Base-by-base conservation (phyloP, 1,140 invertebrate species). In the Heliconius eleuchia region DNA sequence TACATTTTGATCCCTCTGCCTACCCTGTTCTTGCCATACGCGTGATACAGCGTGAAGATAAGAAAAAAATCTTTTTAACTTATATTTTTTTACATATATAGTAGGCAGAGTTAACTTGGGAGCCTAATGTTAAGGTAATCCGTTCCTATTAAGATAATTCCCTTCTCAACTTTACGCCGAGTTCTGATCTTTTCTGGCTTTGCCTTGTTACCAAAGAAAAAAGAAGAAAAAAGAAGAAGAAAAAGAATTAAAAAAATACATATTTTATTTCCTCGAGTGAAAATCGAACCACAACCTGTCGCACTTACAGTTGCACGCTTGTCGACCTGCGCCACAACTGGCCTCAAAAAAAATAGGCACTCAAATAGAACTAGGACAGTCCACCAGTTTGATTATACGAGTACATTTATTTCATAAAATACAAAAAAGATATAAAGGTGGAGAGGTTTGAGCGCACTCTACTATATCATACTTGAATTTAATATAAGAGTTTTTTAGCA, bases 401-500 rank as follows among this genome's bases (percentile, higher is more conserved):
- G 42, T 16, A 66, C 27, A 30, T 66, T 27, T 66, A 23, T 30
- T 27, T n/a, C 27, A 27, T 30, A 66, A 27, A 66, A 66, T 66
- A 66, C 27, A 66, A 66, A 66, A 60, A 30, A 30, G 27, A 30
- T 27, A 30, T 30, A 11, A 30, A 66, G 11, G n/a, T 27, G 27
- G 11, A 66, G 27, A 30, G 60, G 23, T n/a, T 27, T 66, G 13
- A 66, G 60, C 60, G 27, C 60, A 66, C 60, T 66, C 5, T 9
- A 16, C 60, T 66, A 30, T 66, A 66, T 66, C 27, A 66, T 66
- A 66, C 60, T 66, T 66, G 60, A 30, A 66, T 66, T 30, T 66
- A 27, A 66, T 66, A 30, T 30, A 30, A 66, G 60, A 66, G 60
- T 66, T 66, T 66, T 46, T 66, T n/a, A 66, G 23, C 13, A 30